Base-by-base conservation (phyloP, 2,888 invertebrate genomes). In the Melanotus villosus region DNA sequence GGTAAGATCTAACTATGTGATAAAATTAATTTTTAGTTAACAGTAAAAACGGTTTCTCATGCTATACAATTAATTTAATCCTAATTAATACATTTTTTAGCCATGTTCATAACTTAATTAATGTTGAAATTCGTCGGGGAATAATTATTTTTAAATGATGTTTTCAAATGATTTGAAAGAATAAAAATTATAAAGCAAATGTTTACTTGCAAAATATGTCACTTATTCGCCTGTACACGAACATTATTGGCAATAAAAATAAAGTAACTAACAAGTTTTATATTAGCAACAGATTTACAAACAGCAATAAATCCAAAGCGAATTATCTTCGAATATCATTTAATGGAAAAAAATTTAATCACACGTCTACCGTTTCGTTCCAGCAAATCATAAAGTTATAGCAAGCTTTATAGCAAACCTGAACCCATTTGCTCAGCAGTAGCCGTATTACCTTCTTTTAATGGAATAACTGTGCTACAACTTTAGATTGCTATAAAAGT, bases 381-480 rank as follows among this genome's bases (percentile, higher is more conserved):
- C 38, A n/a, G n/a, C 38, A 38, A 38, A 38, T 6, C 38, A 10
- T 38, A 38, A 38, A 6, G 14, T 38, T 38, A n/a, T 38, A n/a
- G 12, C 12, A 3, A 38, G 38, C 12, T 1, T 38, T 38, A n/a
- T 38, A n/a, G 12, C 12, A 3, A 38, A 10, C 12, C 2, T 6
- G 36, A 14, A 12, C 12, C 2, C 1, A n/a, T 38, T 38, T 14
- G 1, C 36, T n/a, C 6, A n/a, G 2, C 12, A 2, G 1, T 9
- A n/a, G 36, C 36, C 12, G 12, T 43, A n/a, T n/a, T n/a, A n/a
- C n/a, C 14, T 19, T 16, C 19, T 19, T 19, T 45, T 19, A 52
- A 52, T 52, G 34, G 34, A 32, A 32, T 52, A 52, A 52, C 52
- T 52, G 52, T 50, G 19, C 52, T 32, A 1, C 19, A 32, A 9